Evolutionary conservation across 1,140 invertebrate species (phyloP), one percentile per base, ranked within the genome.

Genomic region (Dryas iulia): DNA sequence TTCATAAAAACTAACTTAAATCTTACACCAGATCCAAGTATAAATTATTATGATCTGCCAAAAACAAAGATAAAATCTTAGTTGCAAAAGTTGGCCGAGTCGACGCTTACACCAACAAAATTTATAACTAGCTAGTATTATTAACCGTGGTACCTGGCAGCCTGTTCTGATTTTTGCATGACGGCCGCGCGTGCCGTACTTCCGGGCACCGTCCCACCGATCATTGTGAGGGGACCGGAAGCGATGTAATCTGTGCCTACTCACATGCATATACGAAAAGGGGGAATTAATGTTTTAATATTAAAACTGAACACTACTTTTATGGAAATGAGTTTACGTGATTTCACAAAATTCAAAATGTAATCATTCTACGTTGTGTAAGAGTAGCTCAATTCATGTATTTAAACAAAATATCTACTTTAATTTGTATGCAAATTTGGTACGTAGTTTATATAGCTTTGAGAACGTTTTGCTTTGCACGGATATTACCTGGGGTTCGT

Each of bases 101-200:
- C 52, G 12, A 54, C 18, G 14, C 25, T 58, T 14, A 18, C n/a
- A 18, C 7, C 56, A 21, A 23, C 8, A 53, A 6, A 35, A 21
- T 53, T 11, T 62, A 53, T 53, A 21, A 26, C 11, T 21, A 12
- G 12, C 52, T 65, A 12, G 28, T 8, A n/a, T 56, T 28, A 68
- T 14, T 58, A 57, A 39, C 47, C 35, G 24, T 47, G 53, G 63
- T 62, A 60, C 33, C 59, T 67, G 62, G 26, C 25, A 53, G 33
- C n/a, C 61, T 68, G 67, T 70, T 69, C 18, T 47, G 14, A 47
- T 74, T 73, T 76, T 73, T 52, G 76, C 77, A 74, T 79, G 81
- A 79, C 69, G 61, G 60, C 72, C 79, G 82, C 85, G 84, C 85
- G 84, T 81, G 85, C 80, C 77, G 18, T 23, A 57, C 78, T 86